phyloP scores from a whole-genome alignment of 2,888 invertebrate genomes.

The Mylabris sibirica region DNA sequence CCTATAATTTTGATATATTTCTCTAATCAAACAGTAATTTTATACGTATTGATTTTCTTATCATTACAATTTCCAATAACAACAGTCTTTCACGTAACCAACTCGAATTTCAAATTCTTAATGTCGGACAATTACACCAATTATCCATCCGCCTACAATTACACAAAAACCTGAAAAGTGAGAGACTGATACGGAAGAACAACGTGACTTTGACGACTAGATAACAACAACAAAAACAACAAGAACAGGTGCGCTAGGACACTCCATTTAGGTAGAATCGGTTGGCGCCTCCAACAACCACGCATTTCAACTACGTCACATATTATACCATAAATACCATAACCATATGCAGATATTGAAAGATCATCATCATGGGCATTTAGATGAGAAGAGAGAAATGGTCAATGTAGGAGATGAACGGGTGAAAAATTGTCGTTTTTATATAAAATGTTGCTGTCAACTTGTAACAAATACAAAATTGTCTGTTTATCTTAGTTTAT shows the following conservation, averaged over 20 bases:
- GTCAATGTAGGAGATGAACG: conserved; percentile 25
- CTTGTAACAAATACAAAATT: conserved; percentile 35
- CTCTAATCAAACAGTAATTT: not conserved
- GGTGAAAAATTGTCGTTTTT: conserved; percentile 29
- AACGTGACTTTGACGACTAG: conserved; percentile 43
- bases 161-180: conserved; percentile 18
- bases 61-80: not conserved
- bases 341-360: conserved; percentile 20
- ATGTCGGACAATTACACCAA: conserved; percentile 26
- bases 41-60: not conserved
- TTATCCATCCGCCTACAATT: conserved; percentile 28
- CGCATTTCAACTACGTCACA: conserved; percentile 45
- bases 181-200: conserved; percentile 19
- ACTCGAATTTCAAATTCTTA: conserved; percentile 13
- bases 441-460: conserved; percentile 34
- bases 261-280: conserved; percentile 52
- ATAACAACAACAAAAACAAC: no score
- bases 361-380: not conserved
- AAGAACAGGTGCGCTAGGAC: conserved; percentile 47
- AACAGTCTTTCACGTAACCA: conserved; percentile 11
- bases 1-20: not conserved
- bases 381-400: not conserved
- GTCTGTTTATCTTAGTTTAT: conserved; percentile 33
- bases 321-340: conserved; percentile 33
- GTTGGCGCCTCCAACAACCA: conserved; percentile 53